Evolutionary conservation across 1,140 invertebrate genomes (phyloP).

Genomic region (Harpegnathos saltator): DNA sequence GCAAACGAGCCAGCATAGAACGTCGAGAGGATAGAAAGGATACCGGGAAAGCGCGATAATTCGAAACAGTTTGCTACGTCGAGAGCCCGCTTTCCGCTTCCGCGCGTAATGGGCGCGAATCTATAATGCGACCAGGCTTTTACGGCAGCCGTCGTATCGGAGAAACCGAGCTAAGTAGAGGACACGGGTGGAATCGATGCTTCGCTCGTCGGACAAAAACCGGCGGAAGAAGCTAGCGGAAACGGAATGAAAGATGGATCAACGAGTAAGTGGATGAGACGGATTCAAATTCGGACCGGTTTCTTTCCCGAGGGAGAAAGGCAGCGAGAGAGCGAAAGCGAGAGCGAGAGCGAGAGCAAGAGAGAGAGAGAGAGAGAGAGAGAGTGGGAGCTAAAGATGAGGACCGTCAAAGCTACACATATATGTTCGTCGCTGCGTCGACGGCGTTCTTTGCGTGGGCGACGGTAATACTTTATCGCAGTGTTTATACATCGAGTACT

Average conservation of each 20-base stretch:
- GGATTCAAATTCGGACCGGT: slow-evolving; percentile 2
- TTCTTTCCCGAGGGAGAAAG: slow-evolving; percentile 41
- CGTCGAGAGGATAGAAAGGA: not conserved
- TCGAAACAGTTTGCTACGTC: slow-evolving; percentile 22
- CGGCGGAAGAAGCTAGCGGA: not conserved
- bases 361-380: slow-evolving; percentile 1
- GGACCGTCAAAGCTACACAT: not conserved
- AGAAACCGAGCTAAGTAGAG: slow-evolving; percentile 7
- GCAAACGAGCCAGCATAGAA: not conserved
- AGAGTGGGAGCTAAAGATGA: no score
- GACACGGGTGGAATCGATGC: not conserved
- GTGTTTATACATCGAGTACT: slow-evolving; percentile 32
- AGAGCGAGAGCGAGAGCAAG: no score
- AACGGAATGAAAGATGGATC: slow-evolving; percentile 1
- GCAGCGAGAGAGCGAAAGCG: not conserved
- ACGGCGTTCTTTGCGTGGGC: not conserved
- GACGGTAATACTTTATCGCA: not conserved
- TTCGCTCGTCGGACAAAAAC: not conserved
- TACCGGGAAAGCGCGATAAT: slow-evolving; percentile 6
- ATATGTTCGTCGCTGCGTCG: not conserved
- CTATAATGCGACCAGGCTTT: slow-evolving; percentile 36
- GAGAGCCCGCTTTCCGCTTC: slow-evolving; percentile 4
- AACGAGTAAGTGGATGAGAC: not conserved
- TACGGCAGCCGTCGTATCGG: not conserved
- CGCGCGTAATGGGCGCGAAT: slow-evolving; percentile 16